Base-by-base conservation (phyloP, 2,797 vertebrate genomes). In the Hydrolagus colliei region DNA sequence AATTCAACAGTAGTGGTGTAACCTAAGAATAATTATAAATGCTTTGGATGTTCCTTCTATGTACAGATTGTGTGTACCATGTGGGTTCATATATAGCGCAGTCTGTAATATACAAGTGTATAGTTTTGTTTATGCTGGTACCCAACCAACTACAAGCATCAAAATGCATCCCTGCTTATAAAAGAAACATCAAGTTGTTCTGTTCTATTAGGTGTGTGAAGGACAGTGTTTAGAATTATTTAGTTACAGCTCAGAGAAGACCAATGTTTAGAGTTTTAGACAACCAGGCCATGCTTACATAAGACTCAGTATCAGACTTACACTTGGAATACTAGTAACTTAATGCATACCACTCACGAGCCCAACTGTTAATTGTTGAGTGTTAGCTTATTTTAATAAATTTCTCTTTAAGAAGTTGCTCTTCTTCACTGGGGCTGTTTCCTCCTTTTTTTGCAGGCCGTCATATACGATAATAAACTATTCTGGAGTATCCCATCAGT, bases 401-500 rank as follows among this genome's bases (percentile, higher is more conserved):
- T 84, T 71, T 52, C 41, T 52, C 3, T 52, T 65, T 63, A 27
- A 27, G 27, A 27, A 68, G 79, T 71, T 84, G 79, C 32, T 41
- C 16, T 84, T 84, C 68, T 63, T 84, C 79, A 84, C 65, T 4
- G 68, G 35, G 27, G 76, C 22, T 87, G 35, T 62, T 82, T 85
- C 76, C 6, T 88, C 87, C 61, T 27, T 84, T 20, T 87, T 87
- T 86, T 52, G 68, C 32, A 84, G 79, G 79, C 79, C 71, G 32
- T 68, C 62, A 52, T 84, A 35, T 86, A 62, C 82, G 91, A 93
- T 93, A 86, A 90, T 87, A 87, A 89, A 73, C 88, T 89, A 73
- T 74, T 77, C 82, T 74, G 77, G 7, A 20, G 86, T 86, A 71
- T 89, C 89, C 86, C 18, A 20, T 84, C 87, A 32, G 88, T 87